phyloP scores from a whole-genome alignment of 2,113 vertebrate genomes.

The Erythrocebus patas region DNA sequence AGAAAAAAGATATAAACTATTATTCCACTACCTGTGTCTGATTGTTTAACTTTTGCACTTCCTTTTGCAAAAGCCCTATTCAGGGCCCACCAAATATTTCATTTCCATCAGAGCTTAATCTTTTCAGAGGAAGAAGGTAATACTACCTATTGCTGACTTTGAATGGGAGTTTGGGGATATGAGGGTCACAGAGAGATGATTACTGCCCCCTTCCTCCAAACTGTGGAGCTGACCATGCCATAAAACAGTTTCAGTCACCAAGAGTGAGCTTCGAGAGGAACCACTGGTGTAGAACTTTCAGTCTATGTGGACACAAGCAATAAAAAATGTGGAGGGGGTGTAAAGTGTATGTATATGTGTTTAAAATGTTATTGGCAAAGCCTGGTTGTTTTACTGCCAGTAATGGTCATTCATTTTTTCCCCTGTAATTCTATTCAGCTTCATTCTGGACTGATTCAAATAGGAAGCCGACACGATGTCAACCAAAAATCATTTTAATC shows the following conservation, averaged over 20 bases:
- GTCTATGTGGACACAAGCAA: neutral
- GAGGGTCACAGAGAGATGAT: neutral
- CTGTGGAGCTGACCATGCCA: neutral
- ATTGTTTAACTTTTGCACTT: neutral
- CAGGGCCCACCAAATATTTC: neutral
- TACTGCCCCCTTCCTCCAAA: neutral
- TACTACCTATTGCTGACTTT: neutral
- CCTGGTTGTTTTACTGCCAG: constrained; percentile 53
- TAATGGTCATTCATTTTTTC: constrained; percentile 42
- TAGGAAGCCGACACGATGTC: constrained; percentile 46
- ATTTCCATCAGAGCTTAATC: neutral
- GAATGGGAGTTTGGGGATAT: neutral
- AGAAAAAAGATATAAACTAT: neutral
- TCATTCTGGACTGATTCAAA: constrained; percentile 45
- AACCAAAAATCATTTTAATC: constrained; percentile 60
- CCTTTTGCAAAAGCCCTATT: neutral
- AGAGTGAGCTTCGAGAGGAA: neutral
- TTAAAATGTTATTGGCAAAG: constrained; percentile 38
- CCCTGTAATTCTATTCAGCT: constrained; percentile 24
- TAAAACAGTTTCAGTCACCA: neutral
- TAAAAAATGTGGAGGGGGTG: constrained; percentile 10
- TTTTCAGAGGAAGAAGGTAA: neutral
- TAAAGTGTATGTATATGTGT: neutral
- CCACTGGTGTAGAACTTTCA: neutral
- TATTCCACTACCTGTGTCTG: neutral